Base-by-base conservation (phyloP, 2,888 invertebrate species). In the Apamea epomidion region DNA sequence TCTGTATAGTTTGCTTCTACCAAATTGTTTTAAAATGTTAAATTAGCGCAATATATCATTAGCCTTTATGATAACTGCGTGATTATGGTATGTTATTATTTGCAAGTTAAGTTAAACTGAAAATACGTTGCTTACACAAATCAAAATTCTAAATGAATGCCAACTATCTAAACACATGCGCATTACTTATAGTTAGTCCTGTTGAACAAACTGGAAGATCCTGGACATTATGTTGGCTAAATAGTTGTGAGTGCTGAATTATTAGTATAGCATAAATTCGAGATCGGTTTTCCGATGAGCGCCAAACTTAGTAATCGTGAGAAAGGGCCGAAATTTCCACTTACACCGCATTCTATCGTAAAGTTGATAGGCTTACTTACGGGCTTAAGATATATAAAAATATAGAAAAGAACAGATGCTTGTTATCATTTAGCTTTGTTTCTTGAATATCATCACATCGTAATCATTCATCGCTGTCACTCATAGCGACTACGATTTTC, bases 361-460 rank as follows among this genome's bases (percentile, higher is more conserved):
- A 58, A 62, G 2, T 62, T 62, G 42, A 45, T n/a, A 37, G n/a
- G 37, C 58, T 32, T n/a, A n/a, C n/a, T 54, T n/a, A n/a, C n/a
- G n/a, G 37, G 1, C 3, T 37, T 7, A n/a, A 25, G 32, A 18
- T 37, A 54, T 10, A 37, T 32, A 45, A 21, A 81, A 21, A 81
- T 32, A 12, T 18, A 12, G 37, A 32, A 58, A 83, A n/a, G 18
- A 68, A 21, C n/a, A 68, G 29, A 79, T 60, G 45, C 60, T 68
- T 67, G 32, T 42, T 69, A 76, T 42, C 16, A 77, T 37, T 77
- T 29, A n/a, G 48, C 25, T 45, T 37, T 72, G 29, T 60, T 78
- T 73, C 69, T 76, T 73, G 69, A 78, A 73, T 85, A 70, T 76
- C 37, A 37, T 37, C 37, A 37, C 5, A 37, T 37, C 37, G 5